Evolutionary conservation across 2,888 invertebrate genomes (phyloP), one percentile per base, ranked within the genome.

Genomic region (Acronicta psi): DNA sequence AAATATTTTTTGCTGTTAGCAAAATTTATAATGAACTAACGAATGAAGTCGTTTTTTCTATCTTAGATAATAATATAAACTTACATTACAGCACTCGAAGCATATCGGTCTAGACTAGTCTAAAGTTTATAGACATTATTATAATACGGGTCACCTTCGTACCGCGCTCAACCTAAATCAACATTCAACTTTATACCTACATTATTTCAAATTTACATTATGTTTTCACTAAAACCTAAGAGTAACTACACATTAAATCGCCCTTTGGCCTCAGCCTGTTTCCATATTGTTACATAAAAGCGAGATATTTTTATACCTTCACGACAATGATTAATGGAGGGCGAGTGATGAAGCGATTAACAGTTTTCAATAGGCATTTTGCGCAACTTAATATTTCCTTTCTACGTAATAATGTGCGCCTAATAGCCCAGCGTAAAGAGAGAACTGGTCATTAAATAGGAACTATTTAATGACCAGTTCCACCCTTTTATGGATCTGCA

Each of bases 341-440:
- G n/a, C 29, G 50, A 29, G 46, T 71, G 72, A 68, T 68, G 41
- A 71, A 71, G 67, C 72, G 50, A 71, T 66, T 71, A 66, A 23
- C 37, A n/a, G 54, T 54, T 51, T 51, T 68, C 68, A 68, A 66
- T 59, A 54, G 50, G 59, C 43, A 41, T 34, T 41, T 67, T 71
- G 47, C 50, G 67, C 53, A 65, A 64, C 65, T 64, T 57, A 45
- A 70, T 69, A 52, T 58, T 59, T 50, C n/a, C 45, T 47, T 44
- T 59, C n/a, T 51, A 18, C 20, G 17, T 14, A 40, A 23, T 59
- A 67, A 67, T 59, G 37, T 45, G 13, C 36, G n/a, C n/a, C 37
- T 54, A 60, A 54, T 53, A 52, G 14, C 60, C 31, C 13, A n/a
- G 17, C 16, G 18, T 25, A 37, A 34, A 42, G 37, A 40, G 29